Evolutionary conservation across 2,888 invertebrate species (phyloP), one percentile per base, ranked within the genome.

Genomic region (Drosophila rellima): DNA sequence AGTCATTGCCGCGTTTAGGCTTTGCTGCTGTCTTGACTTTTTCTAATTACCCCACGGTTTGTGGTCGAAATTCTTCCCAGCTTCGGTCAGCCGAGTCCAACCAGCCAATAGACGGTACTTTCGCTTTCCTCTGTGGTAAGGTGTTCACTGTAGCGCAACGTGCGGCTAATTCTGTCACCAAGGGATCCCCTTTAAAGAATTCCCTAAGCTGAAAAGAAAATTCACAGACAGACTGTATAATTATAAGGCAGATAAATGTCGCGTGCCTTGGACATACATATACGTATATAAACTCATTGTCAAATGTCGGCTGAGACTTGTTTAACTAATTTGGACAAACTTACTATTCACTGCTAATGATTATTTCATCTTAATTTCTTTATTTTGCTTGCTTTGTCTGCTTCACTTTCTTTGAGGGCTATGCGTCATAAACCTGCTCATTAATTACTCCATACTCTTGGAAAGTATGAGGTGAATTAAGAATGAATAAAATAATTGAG

Each of bases 51-150:
- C 70, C 64, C 48, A 67, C 81, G 89, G 85, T 85, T 90, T 89
- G 88, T 88, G 88, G 88, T 89, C 78, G 74, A 85, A 83, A 90
- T 90, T 88, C 90, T 90, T 83, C 86, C 80, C 90, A 89, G 77
- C 82, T 73, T 63, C 88, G 80, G 74, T 88, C 88, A 80, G 70
- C 80, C 89, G 87, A 70, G 88, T 79, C 80, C 77, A 73, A 72
- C 66, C 45, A 63, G 40, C 48, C 67, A 75, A 57, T 70, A 63
- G 82, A 68, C 74, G 88, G 89, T 88, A 85, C 85, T 85, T 85
- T 85, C 85, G 89, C 82, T 85, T 85, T 85, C 82, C 76, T 74
- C 89, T 47, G 66, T 55, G 67, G 45, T 55, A 39, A 48, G 17
- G 47, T 52, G 65, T 31, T 61, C 81, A 79, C 45, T 67, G 78